Evolutionary conservation across 2,888 invertebrate genomes (phyloP).

Genomic region (Alviniconcha strummeri): DNA sequence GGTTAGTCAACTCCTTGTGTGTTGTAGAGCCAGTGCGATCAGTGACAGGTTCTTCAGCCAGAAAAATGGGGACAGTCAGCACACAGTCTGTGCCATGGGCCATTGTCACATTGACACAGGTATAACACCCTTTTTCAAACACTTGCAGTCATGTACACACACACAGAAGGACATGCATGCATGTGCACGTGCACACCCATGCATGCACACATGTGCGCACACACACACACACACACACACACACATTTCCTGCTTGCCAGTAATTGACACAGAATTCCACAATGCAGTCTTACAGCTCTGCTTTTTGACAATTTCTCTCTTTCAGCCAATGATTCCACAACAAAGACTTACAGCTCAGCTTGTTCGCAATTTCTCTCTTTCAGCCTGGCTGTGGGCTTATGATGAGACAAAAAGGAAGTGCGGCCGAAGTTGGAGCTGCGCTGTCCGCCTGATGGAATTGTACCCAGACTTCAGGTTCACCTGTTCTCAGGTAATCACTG

Average conservation of each 20-base stretch:
- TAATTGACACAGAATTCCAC: too few relatives aligned
- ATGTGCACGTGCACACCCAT: background rate
- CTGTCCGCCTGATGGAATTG: constrained; percentile 74
- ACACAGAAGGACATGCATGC: background rate
- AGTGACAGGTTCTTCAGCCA: constrained; percentile 73
- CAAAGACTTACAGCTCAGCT: too few relatives aligned
- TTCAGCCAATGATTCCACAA: too few relatives aligned
- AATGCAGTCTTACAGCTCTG: too few relatives aligned
- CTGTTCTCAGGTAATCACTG: constrained; percentile 74
- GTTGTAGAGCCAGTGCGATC: constrained; percentile 68
- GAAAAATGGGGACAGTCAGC: constrained; percentile 73
- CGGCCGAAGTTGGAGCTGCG: constrained; percentile 75
- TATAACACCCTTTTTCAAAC: constrained; percentile 30
- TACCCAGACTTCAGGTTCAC: constrained; percentile 75
- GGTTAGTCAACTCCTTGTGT: too few relatives aligned
- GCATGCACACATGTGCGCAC: background rate
- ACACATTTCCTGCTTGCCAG: too few relatives aligned
- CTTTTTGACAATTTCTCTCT: too few relatives aligned
- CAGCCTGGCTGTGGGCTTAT: constrained; percentile 77
- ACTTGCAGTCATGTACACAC: background rate
- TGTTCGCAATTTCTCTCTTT: constrained; percentile 17
- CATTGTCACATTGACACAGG: constrained; percentile 76
- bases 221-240: background rate
- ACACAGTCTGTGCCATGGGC: constrained; percentile 74
- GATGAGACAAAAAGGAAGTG: constrained; percentile 76